These are phyloP conservation scores for Calidris pygmaea DNA, from an alignment of 2,113 vertebrate species.

Conservation along the genomic window DNA sequence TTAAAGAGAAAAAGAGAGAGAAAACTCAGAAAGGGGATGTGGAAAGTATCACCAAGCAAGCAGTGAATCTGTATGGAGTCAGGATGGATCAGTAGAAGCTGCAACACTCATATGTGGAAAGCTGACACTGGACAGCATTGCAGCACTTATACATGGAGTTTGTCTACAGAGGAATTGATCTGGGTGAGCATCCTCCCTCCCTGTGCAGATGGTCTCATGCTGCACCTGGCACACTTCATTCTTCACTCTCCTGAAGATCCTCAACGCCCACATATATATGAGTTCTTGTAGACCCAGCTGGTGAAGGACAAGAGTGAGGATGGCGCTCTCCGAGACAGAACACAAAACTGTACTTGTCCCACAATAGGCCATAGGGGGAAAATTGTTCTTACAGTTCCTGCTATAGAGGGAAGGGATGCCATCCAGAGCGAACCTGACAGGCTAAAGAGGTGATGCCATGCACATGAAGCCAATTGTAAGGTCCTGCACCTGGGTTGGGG, in stretches of 20 bases:
- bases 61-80: neutral
- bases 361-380: neutral
- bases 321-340: neutral
- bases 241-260: neutral
- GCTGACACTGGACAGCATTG: neutral
- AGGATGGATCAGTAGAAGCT: neutral
- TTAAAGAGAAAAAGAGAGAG: neutral
- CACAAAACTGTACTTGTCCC: neutral
- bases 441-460: neutral
- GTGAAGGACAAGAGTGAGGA: neutral
- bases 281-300: neutral
- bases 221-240: neutral
- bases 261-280: rapidly evolving
- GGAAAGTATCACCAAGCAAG: neutral
- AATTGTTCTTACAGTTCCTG: neutral
- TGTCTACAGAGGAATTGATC: neutral
- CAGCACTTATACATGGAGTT: neutral
- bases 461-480: neutral
- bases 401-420: neutral
- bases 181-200: neutral
- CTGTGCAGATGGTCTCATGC: rapidly evolving
- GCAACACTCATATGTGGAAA: neutral
- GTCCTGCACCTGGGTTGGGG: neutral
- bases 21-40: neutral
- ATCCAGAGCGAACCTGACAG: neutral